Evolutionary conservation across 2,888 invertebrate genomes (phyloP), one percentile per base, ranked within the genome.

Genomic region (Caenorhabditis parvicauda): DNA sequence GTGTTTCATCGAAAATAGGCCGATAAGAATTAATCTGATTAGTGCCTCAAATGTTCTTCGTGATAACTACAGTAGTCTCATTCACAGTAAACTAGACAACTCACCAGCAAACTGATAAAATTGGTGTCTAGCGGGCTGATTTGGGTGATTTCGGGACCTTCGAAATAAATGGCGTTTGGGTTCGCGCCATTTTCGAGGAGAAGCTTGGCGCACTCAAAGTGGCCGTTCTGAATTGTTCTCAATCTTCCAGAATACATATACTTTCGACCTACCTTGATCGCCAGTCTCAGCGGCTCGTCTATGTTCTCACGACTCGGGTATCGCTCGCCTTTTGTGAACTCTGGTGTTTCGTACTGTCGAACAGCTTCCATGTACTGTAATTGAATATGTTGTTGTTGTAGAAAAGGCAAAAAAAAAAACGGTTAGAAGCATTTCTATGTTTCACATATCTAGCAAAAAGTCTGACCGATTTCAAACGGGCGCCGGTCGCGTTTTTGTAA

Each of bases 251-350:
- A 12, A n/a, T 12, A 32, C 9, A 32, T 32, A 9, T 12, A 32
- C 35, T 32, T 12, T 32, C 9, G n/a, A 32, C 35, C 24, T 54
- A 68, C 68, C 63, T 91, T 87, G 66, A 93, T 88, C 1, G 92
- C 92, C 65, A 93, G 84, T 43, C 91, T 85, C n/a, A 93, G 84
- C 0, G 93, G 92, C 79, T 92, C 92, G 78, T 92, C 91, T 28
- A 80, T 72, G 59, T 66, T 67, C 42, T 77, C 74, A 25, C 77
- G 63, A 48, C 74, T 76, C 14, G 82, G 81, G 77, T 73, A 73
- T 41, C 65, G 61, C 48, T 62, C 63, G 43, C 61, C 65, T 28
- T 62, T 59, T 19, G 64, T 52, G 29, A 60, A 54, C 47, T 59
- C 59, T 21, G 66, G 67, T 32, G 53, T 60, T 53, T 74, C 74